phyloP scores from a whole-genome alignment of 2,888 invertebrate species.

The Drosophila phalerata region DNA sequence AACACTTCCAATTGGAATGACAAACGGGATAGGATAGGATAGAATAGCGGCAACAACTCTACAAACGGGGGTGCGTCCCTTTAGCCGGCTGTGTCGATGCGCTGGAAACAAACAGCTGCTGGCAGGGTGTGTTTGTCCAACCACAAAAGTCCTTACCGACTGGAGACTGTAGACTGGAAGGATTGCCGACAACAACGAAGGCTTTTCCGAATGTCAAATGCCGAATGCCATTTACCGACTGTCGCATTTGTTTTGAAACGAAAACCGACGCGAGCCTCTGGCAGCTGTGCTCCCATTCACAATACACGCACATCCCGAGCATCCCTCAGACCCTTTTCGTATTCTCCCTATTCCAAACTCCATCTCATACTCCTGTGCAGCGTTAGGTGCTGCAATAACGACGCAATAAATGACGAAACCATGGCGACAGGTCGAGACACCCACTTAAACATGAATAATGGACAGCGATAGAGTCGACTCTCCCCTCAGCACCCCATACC shows the following conservation, averaged over 20 bases:
- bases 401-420: slow-evolving; percentile 77
- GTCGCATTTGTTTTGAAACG: slow-evolving; percentile 77
- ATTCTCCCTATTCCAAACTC: neutral
- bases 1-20: slow-evolving; percentile 70
- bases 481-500: neutral
- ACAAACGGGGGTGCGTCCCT: slow-evolving; percentile 58
- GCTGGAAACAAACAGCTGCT: slow-evolving; percentile 72
- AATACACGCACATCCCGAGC: slow-evolving; percentile 23
- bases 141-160: slow-evolving; percentile 47
- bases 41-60: slow-evolving; percentile 52
- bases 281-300: slow-evolving; percentile 69
- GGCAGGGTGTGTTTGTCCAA: slow-evolving; percentile 65
- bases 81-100: slow-evolving; percentile 43
- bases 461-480: slow-evolving; percentile 19
- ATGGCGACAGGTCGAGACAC: slow-evolving; percentile 74
- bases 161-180: slow-evolving; percentile 67
- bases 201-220: slow-evolving; percentile 1
- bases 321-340: neutral
- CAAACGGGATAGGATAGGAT: slow-evolving; percentile 52
- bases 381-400: slow-evolving; percentile 77
- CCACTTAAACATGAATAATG: slow-evolving; percentile 79
- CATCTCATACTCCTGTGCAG: slow-evolving; percentile 7
- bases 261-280: slow-evolving; percentile 49
- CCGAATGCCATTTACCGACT: slow-evolving; percentile 32
- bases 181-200: slow-evolving; percentile 12